phyloP scores from a whole-genome alignment of 2,113 vertebrate genomes.

The Tapirus terrestris region DNA sequence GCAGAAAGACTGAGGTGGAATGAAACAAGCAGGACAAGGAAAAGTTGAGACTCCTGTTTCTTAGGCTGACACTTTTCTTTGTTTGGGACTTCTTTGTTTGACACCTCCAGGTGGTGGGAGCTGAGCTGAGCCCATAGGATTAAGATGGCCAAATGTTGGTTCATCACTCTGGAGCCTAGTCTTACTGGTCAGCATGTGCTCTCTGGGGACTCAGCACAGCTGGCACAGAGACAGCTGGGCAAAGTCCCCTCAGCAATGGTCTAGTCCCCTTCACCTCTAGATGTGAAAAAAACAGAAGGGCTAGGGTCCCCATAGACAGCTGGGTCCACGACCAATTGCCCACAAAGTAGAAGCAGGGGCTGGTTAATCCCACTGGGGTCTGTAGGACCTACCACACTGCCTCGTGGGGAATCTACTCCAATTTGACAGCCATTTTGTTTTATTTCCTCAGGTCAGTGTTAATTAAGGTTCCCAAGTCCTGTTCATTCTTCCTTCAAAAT shows the following conservation, averaged over 20 bases:
- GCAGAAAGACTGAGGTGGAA: constrained; percentile 66
- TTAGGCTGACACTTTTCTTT: constrained; percentile 47
- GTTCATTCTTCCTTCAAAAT: constrained; percentile 31
- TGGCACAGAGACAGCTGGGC: constrained; percentile 65
- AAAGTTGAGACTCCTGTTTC: constrained; percentile 57
- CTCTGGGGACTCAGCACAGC: constrained; percentile 50
- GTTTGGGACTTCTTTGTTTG: constrained; percentile 68
- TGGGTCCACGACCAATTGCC: constrained; percentile 59
- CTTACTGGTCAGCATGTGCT: constrained; percentile 4
- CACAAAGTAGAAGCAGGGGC: background rate
- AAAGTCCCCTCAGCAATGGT: background rate
- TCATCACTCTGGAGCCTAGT: constrained; percentile 7
- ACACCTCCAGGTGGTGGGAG: constrained; percentile 73
- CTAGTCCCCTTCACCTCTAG: constrained; percentile 31
- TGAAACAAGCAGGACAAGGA: constrained; percentile 39
- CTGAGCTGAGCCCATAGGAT: constrained; percentile 51
- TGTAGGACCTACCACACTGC: background rate
- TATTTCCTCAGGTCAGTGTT: background rate
- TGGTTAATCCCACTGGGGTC: background rate
- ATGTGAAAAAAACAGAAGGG: constrained; percentile 35
- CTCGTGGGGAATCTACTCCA: background rate
- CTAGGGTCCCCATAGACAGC: constrained; percentile 28
- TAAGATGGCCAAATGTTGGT: constrained; percentile 22
- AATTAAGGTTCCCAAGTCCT: background rate
- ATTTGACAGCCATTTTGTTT: background rate